Conservation (phyloP, 2,797 vertebrate species). For the Megalops cyprinoides region DNA sequence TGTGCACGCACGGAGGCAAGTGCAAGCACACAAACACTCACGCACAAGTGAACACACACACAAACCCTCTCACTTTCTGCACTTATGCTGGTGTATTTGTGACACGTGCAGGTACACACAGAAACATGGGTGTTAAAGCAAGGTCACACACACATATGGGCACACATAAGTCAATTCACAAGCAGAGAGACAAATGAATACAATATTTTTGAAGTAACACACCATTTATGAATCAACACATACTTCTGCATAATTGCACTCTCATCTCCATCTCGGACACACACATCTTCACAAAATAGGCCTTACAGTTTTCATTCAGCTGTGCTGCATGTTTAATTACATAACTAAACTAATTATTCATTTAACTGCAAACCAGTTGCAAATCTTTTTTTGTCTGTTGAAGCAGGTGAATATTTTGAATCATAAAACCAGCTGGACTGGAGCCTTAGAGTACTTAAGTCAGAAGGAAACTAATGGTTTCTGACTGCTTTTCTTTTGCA, state of each 20-base stretch:
- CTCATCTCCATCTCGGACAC: background rate
- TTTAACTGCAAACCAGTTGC: background rate
- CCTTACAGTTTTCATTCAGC: background rate
- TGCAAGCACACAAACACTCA: background rate
- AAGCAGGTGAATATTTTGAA: constrained; percentile 12
- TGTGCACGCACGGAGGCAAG: background rate
- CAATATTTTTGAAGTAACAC: background rate
- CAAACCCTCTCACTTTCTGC: background rate
- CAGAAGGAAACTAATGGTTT: constrained; percentile 11
- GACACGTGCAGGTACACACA: background rate
- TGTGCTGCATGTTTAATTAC: background rate
- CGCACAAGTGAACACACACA: background rate
- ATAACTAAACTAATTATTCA: background rate
- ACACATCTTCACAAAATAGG: background rate
- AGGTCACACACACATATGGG: background rate
- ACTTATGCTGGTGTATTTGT: background rate
- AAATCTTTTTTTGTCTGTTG: constrained; percentile 3
- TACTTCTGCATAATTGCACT: background rate
- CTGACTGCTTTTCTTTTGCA: background rate
- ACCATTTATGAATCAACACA: background rate
- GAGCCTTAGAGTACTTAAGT: background rate
- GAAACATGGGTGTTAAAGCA: background rate
- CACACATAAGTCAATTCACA: too few species aligned
- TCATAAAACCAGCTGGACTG: constrained; percentile 4
- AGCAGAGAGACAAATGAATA: background rate